Base-by-base conservation (phyloP, 1,140 invertebrate species). In the Apolygus lucorum region DNA sequence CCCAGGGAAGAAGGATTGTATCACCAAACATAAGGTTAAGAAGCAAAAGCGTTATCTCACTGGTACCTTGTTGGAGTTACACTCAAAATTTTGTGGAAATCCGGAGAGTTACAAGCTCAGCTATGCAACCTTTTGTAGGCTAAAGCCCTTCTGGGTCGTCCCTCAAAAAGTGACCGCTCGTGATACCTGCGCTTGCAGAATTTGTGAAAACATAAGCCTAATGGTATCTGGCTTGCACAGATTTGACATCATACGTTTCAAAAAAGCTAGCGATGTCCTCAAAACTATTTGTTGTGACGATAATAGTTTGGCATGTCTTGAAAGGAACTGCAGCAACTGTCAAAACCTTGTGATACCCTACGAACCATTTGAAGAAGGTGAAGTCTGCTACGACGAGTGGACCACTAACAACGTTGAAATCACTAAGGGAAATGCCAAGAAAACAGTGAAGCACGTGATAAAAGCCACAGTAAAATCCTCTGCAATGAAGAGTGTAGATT, bases 131-230 rank as follows among this genome's bases (percentile, higher is more conserved):
- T 59, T 59, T 21, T 59, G 54, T 21, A 11, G 54, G 4, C 54
- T 59, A 24, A 59, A 59, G 54, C 54, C 54, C 11, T 59, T 59
- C 22, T 59, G 54, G 54, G 54, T 59, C 22, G 13, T 59, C 11
- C 54, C 8, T 17, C 54, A 4, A 22, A 59, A 59, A 59, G 54
- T 59, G 11, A 59, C 54, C 22, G 54, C 8, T 22, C 11, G 54
- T 4, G 22, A 59, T 4, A 59, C 54, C 22, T 59, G 54, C 22
- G 22, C 22, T 4, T 59, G 54, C 54, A 59, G 22, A 59, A 59
- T 22, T 4, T 21, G 22, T 59, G 54, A 8, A 22, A 59, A 59
- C 22, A 59, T 59, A 4, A 21, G 22, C 11, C 54, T 59, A 4
- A 8, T 59, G 22, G 54, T 59, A 59, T n/a, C n/a, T n/a, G n/a